Evolutionary conservation across 1,140 invertebrate species (phyloP).

Genomic region (Lucilia sericata): DNA sequence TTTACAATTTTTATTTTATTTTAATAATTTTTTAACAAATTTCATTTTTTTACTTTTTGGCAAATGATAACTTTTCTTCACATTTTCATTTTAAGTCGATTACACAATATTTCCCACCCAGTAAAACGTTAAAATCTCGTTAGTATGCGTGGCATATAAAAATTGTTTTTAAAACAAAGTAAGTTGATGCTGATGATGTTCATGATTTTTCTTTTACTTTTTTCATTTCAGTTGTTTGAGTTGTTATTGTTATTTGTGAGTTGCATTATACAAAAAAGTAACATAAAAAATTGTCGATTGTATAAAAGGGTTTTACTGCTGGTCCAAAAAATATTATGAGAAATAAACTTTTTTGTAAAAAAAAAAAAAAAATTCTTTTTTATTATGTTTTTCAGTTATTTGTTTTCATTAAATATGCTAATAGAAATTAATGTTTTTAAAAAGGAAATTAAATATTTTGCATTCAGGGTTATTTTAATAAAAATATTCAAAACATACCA

Average conservation of each 20-base stretch:
- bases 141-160: constrained; percentile 19
- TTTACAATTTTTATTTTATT: too few relatives aligned
- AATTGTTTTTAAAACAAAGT: constrained; percentile 28
- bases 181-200: neutral
- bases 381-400: neutral
- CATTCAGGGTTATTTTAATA: too few relatives aligned
- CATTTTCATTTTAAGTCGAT: too few relatives aligned
- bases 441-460: too few relatives aligned
- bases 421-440: neutral
- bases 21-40: too few relatives aligned
- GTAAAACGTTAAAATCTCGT: neutral
- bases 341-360: too few relatives aligned
- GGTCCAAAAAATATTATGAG: too few relatives aligned
- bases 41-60: too few relatives aligned
- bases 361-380: neutral
- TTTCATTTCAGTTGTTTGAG: too few relatives aligned
- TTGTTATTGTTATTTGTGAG: neutral
- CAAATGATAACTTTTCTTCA: too few relatives aligned
- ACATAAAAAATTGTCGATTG: neutral
- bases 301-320: neutral
- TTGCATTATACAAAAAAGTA: neutral
- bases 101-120: too few relatives aligned
- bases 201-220: neutral
- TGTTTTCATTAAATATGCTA: constrained; percentile 12
- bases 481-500: too few relatives aligned